These are phyloP conservation scores for Schizopygopsis pylzovi DNA, from an alignment of 2,797 vertebrate species.

Conservation along the genomic window DNA sequence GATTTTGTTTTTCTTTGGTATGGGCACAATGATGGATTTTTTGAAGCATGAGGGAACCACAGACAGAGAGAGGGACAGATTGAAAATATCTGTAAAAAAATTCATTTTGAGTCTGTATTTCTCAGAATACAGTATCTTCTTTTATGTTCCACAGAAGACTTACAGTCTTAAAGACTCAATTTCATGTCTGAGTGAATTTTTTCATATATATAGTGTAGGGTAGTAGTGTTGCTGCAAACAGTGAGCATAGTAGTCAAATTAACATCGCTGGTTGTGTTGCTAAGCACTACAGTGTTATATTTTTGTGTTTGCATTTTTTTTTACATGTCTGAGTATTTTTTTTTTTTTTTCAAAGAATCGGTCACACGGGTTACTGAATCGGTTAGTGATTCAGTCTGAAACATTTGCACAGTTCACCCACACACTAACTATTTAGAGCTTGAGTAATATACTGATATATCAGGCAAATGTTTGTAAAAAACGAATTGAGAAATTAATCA, in stretches of 20 bases:
- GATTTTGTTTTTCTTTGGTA: no score
- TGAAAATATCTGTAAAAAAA: no score
- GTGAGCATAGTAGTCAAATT: neutral
- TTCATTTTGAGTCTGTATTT: no score
- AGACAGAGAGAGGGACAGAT: no score
- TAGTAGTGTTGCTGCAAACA: neutral
- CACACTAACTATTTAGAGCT: neutral
- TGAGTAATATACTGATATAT: neutral
- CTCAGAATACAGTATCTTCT: no score
- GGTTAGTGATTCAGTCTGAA: neutral
- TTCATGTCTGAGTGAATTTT: no score
- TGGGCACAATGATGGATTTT: no score
- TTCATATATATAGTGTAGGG: neutral
- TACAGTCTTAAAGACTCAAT: neutral
- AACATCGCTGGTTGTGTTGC: neutral
- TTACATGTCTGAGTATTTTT: neutral
- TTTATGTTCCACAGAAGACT: no score
- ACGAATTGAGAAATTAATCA: neutral
- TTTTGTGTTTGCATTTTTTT: neutral
- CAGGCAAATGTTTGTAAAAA: neutral
- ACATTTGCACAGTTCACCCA: neutral
- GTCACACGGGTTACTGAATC: neutral
- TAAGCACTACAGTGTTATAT: neutral
- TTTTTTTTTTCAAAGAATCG: neutral
- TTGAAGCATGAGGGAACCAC: no score